These are phyloP conservation scores for Nineta flava DNA, from an alignment of 2,888 invertebrate genomes.

Conservation along the genomic window DNA sequence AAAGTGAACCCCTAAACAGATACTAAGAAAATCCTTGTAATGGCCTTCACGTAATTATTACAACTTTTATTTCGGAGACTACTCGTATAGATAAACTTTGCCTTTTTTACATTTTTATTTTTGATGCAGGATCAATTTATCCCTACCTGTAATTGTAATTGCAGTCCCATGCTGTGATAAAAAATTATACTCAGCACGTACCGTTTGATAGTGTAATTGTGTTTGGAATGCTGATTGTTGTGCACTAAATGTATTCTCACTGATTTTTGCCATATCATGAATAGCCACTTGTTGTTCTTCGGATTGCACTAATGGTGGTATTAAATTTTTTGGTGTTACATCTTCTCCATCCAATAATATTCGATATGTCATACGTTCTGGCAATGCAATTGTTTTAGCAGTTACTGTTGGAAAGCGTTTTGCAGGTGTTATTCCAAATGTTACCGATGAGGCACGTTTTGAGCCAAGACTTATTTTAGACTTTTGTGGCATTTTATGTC, in stretches of 20 bases:
- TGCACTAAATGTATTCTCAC: neutral
- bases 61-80: too few relatives aligned
- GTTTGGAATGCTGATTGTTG: conserved; percentile 9
- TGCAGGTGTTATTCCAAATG: neutral
- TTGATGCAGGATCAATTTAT: too few relatives aligned
- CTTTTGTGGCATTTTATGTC: too few relatives aligned
- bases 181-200: conserved; percentile 7
- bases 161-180: conserved; percentile 6
- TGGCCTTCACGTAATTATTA: too few relatives aligned
- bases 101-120: too few relatives aligned
- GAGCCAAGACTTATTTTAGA: too few relatives aligned
- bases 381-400: neutral
- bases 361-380: conserved; percentile 6
- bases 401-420: neutral
- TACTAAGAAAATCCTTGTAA: too few relatives aligned
- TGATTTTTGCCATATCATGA: neutral
- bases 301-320: conserved; percentile 21
- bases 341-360: conserved; percentile 23
- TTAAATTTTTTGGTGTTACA: conserved; percentile 29
- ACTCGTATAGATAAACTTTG: too few relatives aligned
- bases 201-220: conserved; percentile 10
- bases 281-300: conserved; percentile 19
- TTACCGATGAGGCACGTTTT: neutral
- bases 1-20: too few relatives aligned
- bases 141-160: too few relatives aligned